Conservation (phyloP, 2,888 invertebrate genomes). For the Dicycla oo region DNA sequence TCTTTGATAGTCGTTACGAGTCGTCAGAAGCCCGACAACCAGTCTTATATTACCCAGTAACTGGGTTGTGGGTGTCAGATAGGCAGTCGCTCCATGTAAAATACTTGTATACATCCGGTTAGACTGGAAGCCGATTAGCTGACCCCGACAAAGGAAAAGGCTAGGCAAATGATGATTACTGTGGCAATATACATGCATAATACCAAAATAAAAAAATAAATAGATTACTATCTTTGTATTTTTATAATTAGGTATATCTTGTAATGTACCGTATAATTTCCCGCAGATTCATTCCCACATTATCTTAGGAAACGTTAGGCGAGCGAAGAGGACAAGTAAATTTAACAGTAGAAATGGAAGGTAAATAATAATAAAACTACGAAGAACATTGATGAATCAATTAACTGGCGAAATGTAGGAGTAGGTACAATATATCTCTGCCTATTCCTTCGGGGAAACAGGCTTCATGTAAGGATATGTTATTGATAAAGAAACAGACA, state of each 20-base stretch:
- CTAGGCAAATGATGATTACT: too few species aligned
- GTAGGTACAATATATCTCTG: background rate
- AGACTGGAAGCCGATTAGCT: background rate
- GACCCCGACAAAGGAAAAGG: background rate
- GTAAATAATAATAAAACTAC: background rate
- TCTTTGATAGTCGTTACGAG: background rate
- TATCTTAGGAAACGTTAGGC: background rate
- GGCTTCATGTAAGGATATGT: background rate
- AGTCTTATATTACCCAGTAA: background rate
- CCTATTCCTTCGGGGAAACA: too few species aligned
- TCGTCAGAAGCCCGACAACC: background rate
- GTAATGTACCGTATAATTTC: background rate
- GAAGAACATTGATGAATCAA: background rate
- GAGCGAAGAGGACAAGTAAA: background rate
- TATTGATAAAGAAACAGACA: slow-evolving; percentile 2
- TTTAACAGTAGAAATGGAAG: background rate
- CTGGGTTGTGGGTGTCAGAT: background rate
- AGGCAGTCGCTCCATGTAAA: background rate
- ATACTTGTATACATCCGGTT: background rate
- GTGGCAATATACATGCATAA: too few species aligned
- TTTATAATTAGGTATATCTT: background rate
- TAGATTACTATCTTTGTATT: background rate
- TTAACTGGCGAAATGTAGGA: background rate
- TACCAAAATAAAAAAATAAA: too few species aligned
- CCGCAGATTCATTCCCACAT: background rate